Percentiles rank a stretch among this genome's conserved stretches.
Conservation (phyloP, 2,797 vertebrate genomes). For the Trachurus trachurus region DNA sequence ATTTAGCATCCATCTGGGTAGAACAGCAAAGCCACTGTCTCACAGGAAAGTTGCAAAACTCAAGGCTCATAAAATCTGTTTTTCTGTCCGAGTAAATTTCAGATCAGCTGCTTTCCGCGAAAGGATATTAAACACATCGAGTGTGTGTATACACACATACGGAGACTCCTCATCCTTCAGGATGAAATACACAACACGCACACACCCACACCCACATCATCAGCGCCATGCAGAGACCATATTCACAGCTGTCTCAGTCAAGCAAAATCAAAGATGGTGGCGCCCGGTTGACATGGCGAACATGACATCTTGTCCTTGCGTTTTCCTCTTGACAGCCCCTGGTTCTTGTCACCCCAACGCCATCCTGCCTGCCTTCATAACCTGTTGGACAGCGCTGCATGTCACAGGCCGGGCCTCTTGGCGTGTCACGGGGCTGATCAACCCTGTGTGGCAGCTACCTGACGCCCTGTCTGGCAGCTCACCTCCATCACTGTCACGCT, state of each 20-base stretch:
- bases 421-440: conserved; percentile 71
- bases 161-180: conserved; percentile 11
- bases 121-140: conserved; percentile 20
- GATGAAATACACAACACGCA: conserved; percentile 14
- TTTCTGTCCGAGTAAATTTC: conserved; percentile 28
- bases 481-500: conserved; percentile 80
- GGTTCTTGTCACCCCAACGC: conserved; percentile 77
- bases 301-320: conserved; percentile 63
- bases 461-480: conserved; percentile 76
- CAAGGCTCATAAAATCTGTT: conserved; percentile 8
- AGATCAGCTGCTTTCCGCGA: conserved; percentile 28
- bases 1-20: not conserved
- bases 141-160: not conserved
- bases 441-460: conserved; percentile 77
- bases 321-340: conserved; percentile 75
- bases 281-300: conserved; percentile 49
- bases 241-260: conserved; percentile 60
- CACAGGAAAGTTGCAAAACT: conserved; percentile 25
- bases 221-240: conserved; percentile 35
- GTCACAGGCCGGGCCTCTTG: conserved; percentile 66
- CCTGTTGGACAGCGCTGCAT: conserved; percentile 70
- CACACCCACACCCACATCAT: conserved; percentile 40
- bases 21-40: conserved; percentile 41
- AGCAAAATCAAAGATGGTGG: conserved; percentile 71
- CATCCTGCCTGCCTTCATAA: conserved; percentile 72